Conservation (phyloP, 2,797 vertebrate genomes). For the Phrynocephalus vlangalii region DNA sequence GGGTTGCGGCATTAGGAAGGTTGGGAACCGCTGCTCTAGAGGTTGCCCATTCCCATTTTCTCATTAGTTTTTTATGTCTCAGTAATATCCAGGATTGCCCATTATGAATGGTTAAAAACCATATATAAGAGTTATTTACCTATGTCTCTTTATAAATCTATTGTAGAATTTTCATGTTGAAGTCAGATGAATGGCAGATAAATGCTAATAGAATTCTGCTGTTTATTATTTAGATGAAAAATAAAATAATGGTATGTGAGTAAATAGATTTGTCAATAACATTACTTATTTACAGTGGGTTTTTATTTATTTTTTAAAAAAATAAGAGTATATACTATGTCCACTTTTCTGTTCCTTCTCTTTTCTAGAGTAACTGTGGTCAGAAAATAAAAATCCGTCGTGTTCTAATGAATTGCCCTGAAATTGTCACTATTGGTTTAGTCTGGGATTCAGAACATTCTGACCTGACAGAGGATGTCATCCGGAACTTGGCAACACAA, state of each 20-base stretch:
- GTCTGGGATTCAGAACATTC: constrained; percentile 99
- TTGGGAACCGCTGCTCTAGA: too few species aligned
- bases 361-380: constrained; percentile 93
- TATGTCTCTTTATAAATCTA: not conserved
- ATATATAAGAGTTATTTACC: constrained; percentile 12
- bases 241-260: not conserved
- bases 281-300: not conserved
- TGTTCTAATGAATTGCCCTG: constrained; percentile 97
- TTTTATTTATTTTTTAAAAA: not conserved
- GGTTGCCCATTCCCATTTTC: not conserved
- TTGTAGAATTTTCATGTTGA: not conserved
- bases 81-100: not conserved
- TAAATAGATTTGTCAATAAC: not conserved
- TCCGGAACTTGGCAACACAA: constrained; percentile 87
- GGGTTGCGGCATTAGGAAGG: too few species aligned
- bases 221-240: not conserved
- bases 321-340: not conserved
- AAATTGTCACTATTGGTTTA: constrained; percentile 97
- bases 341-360: not conserved
- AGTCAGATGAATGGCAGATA: not conserved
- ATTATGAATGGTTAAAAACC: not conserved
- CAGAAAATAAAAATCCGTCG: constrained; percentile 93
- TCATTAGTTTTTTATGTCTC: constrained; percentile 5
- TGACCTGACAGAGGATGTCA: constrained; percentile 92
- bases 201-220: not conserved